A percentile compares a stretch with the other conserved stretches of the same genome.
phyloP scores from a whole-genome alignment of 2,797 vertebrate genomes.

The Onychomys arenicola region DNA sequence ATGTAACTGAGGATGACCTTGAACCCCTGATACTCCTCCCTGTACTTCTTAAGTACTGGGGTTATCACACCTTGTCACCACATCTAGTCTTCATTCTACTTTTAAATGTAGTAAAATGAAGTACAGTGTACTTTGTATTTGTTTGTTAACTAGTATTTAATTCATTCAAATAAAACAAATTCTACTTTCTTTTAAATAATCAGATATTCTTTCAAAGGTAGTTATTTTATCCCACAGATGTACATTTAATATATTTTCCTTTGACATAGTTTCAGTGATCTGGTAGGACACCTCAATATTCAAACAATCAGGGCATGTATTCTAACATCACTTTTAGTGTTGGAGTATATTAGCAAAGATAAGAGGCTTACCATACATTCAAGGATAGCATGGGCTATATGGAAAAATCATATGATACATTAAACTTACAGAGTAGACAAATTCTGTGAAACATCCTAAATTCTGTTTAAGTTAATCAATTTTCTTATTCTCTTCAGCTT shows the following conservation, averaged over 20 bases:
- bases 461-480: slow-evolving; percentile 49
- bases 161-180: slow-evolving; percentile 59
- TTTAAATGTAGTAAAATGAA: slow-evolving; percentile 54
- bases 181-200: slow-evolving; percentile 57
- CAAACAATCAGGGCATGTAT: slow-evolving; percentile 31
- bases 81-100: neutral
- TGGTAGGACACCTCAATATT: slow-evolving; percentile 14
- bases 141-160: slow-evolving; percentile 55
- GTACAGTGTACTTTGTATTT: neutral
- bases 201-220: slow-evolving; percentile 59
- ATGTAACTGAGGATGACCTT: neutral
- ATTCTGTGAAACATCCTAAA: slow-evolving; percentile 35
- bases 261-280: slow-evolving; percentile 49
- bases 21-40: neutral
- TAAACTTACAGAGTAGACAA: slow-evolving; percentile 46
- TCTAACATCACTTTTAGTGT: neutral
- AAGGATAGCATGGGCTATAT: neutral
- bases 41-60: neutral
- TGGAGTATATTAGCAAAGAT: neutral
- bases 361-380: neutral
- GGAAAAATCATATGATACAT: neutral
- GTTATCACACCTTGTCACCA: neutral
- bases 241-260: slow-evolving; percentile 63
- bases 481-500: slow-evolving; percentile 51
- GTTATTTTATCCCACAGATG: slow-evolving; percentile 40